These are phyloP conservation scores for Drosophila pruinosa DNA, from an alignment of 1,140 invertebrate genomes.

Conservation along the genomic window DNA sequence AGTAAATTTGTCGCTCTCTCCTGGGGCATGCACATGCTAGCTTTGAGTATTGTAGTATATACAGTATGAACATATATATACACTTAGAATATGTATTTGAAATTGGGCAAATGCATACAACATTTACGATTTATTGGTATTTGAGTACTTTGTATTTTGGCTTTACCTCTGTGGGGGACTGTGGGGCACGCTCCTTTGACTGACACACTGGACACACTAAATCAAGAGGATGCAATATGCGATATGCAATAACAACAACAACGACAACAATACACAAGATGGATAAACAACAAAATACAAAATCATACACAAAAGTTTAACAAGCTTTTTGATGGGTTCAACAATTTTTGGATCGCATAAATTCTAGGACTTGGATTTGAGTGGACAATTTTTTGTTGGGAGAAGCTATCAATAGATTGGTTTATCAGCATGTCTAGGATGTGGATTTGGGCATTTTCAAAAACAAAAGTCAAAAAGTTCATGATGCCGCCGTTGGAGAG, in stretches of 20 bases:
- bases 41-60: constrained; percentile 37
- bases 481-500: constrained; percentile 31
- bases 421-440: constrained; percentile 11
- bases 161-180: constrained; percentile 70
- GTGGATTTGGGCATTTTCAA: constrained; percentile 30
- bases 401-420: constrained; percentile 32
- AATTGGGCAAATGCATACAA: constrained; percentile 62
- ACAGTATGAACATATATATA: constrained; percentile 35
- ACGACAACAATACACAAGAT: constrained; percentile 53
- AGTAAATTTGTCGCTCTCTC: background rate
- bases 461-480: constrained; percentile 44
- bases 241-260: constrained; percentile 57
- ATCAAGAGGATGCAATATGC: constrained; percentile 64
- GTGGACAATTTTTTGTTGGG: background rate
- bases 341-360: constrained; percentile 28
- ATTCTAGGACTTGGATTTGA: constrained; percentile 13
- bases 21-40: constrained; percentile 70
- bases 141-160: constrained; percentile 55
- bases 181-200: constrained; percentile 65
- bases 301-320: constrained; percentile 25
- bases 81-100: constrained; percentile 22
- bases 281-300: constrained; percentile 55
- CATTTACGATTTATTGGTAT: constrained; percentile 77
- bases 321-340: constrained; percentile 53
- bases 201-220: constrained; percentile 70